Base-by-base conservation (phyloP, 2,797 vertebrate genomes). In the Sphaeramia orbicularis region DNA sequence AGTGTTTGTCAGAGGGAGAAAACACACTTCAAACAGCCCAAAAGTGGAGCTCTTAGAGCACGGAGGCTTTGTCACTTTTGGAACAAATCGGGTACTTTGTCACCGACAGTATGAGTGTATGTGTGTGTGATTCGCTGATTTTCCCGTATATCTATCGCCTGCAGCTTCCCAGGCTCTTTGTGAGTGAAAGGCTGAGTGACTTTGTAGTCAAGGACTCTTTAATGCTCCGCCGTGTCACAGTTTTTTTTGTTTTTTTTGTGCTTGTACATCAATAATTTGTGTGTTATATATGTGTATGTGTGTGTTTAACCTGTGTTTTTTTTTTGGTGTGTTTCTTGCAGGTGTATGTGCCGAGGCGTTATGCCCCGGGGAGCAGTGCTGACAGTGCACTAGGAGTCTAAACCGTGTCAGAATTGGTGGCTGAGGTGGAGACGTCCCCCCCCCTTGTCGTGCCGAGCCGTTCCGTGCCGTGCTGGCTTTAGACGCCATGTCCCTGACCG, bases 401-500 rank as follows among this genome's bases (percentile, higher is more conserved):
- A 90, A 87, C 76, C 81, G 71, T 71, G 78, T 84, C 83, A 78
- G 77, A 78, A 15, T 86, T 73, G n/a, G 75, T 54, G 81, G 81
- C 83, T 69, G 79, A 84, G 77, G 69, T 81, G 89, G 84, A 89
- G 81, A 85, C 67, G 82, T 50, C n/a, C 71, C 76, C n/a, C n/a
- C n/a, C 15, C 71, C 76, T 56, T 30, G 63, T 62, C 54, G 80
- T 6, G 50, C 65, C 18, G 61, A 18, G 18, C 78, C 64, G 18
- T 1, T 32, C 49, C 14, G 27, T 55, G 69, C 80, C 54, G 77
- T 74, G 62, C 69, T 55, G 77, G 10, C 76, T 71, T 83, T 81
- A n/a, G 84, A 89, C 87, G 80, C 77, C 80, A 95, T 95, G 94
- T 93, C 94, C 80, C 86, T 94, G 87, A 93, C 92, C 65, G 92